Percentiles rank a stretch among this genome's conserved stretches.
phyloP scores from a whole-genome alignment of 2,797 vertebrate species.

The Falco columbarius region DNA sequence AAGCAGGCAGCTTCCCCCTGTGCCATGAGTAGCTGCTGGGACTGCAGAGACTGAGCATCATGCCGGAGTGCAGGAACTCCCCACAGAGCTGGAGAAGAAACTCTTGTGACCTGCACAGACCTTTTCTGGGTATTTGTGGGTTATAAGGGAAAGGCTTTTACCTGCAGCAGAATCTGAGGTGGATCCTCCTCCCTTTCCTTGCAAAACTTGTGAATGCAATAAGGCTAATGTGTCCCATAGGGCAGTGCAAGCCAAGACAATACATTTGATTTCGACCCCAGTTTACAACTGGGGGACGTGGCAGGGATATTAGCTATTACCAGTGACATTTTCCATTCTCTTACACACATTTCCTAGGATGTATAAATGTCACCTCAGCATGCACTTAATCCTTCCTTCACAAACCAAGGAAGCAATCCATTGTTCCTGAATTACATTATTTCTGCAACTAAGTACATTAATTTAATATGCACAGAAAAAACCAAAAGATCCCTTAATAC shows the following conservation, averaged over 20 bases:
- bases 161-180: not conserved
- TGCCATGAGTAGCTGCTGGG: not conserved
- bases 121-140: not conserved
- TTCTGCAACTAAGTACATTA: not conserved
- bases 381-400: slow-evolving; percentile 1
- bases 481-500: not conserved
- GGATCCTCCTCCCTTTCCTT: not conserved
- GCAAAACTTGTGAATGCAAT: not conserved
- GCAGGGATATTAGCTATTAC: not conserved
- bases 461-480: slow-evolving; percentile 3
- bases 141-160: not conserved
- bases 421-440: not conserved
- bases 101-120: not conserved
- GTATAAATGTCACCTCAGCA: slow-evolving; percentile 36
- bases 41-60: fast-evolving
- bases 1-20: fast-evolving
- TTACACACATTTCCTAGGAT: not conserved
- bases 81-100: not conserved
- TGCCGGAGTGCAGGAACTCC: not conserved
- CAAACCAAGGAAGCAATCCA: not conserved
- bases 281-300: not conserved
- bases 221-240: not conserved
- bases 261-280: not conserved
- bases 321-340: slow-evolving; percentile 32
- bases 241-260: not conserved